Percentiles rank a stretch among this genome's conserved stretches.
phyloP scores from a whole-genome alignment of 2,113 vertebrate species.

The Odontesthes bonariensis region DNA sequence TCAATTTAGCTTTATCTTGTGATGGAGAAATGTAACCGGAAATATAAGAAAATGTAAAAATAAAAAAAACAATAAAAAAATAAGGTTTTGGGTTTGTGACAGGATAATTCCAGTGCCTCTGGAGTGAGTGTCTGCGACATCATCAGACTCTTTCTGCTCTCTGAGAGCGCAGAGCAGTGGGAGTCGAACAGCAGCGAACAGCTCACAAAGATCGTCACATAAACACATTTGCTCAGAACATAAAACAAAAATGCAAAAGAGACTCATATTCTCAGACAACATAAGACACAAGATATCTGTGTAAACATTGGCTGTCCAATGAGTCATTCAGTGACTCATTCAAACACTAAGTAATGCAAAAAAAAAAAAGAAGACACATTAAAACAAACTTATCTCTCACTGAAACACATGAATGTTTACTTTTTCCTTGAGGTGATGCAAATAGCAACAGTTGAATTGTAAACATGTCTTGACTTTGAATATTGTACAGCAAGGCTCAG shows the following conservation, averaged over 20 bases:
- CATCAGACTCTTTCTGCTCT: constrained; percentile 22
- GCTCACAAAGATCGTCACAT: constrained; percentile 12
- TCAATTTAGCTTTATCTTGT: constrained; percentile 46
- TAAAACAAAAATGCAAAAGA: constrained; percentile 10
- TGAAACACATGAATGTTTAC: constrained; percentile 48
- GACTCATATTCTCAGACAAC: constrained; percentile 44
- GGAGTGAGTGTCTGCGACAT: constrained; percentile 41
- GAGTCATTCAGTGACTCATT: constrained; percentile 2
- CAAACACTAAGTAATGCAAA: constrained; percentile 13
- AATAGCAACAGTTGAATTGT: constrained; percentile 68
- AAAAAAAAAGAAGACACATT: constrained; percentile 9
- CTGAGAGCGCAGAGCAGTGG: constrained; percentile 32
- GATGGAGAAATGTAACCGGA: constrained; percentile 33
- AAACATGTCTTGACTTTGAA: constrained; percentile 78
- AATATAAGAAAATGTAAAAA: constrained; percentile 2
- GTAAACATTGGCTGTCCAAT: constrained; percentile 42
- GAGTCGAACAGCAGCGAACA: constrained; percentile 20
- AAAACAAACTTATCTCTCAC: constrained; percentile 23
- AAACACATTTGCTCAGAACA: constrained; percentile 34
- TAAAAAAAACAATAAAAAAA: constrained; percentile 14
- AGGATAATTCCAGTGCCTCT: constrained; percentile 35
- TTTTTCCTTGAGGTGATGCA: constrained; percentile 49
- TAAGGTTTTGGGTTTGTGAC: constrained; percentile 17
- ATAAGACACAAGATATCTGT: constrained; percentile 22
- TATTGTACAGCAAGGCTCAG: constrained; percentile 68